phyloP scores from a whole-genome alignment of 2,888 invertebrate species.

The Metacarcinus magister region DNA sequence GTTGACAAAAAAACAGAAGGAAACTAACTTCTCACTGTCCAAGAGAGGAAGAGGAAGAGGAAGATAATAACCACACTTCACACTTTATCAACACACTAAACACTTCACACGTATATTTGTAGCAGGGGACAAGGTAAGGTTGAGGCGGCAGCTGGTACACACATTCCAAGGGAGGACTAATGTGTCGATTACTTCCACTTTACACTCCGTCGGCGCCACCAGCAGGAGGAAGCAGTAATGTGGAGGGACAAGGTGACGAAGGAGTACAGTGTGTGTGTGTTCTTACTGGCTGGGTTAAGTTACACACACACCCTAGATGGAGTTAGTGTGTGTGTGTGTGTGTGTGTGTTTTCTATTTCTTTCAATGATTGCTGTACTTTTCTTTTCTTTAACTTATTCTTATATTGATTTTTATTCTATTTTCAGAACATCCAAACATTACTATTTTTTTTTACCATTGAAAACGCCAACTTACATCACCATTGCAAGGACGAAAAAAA shows the following conservation, averaged over 20 bases:
- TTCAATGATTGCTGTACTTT: no score
- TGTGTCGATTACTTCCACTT: slow-evolving; percentile 14
- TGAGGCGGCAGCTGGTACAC: not conserved
- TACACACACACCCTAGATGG: no score
- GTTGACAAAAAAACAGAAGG: not conserved
- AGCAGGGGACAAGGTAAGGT: not conserved
- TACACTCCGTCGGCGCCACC: not conserved
- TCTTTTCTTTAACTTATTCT: no score
- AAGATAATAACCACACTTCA: not conserved
- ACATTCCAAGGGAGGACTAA: not conserved
- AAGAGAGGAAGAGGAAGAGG: not conserved
- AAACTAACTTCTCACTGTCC: not conserved
- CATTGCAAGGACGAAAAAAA: no score
- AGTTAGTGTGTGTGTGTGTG: no score
- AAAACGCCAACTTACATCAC: no score
- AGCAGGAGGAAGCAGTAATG: not conserved
- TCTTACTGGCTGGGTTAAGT: not conserved
- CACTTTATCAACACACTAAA: not conserved
- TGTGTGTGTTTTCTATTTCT: no score
- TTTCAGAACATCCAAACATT: no score
- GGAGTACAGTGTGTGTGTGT: not conserved
- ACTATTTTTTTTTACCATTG: no score
- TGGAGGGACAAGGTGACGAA: not conserved
- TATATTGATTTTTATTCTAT: no score
- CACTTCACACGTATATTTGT: not conserved